These are phyloP conservation scores for Pseudorhombus dupliciocellatus DNA, from an alignment of 2,113 vertebrate genomes.

Conservation along the genomic window DNA sequence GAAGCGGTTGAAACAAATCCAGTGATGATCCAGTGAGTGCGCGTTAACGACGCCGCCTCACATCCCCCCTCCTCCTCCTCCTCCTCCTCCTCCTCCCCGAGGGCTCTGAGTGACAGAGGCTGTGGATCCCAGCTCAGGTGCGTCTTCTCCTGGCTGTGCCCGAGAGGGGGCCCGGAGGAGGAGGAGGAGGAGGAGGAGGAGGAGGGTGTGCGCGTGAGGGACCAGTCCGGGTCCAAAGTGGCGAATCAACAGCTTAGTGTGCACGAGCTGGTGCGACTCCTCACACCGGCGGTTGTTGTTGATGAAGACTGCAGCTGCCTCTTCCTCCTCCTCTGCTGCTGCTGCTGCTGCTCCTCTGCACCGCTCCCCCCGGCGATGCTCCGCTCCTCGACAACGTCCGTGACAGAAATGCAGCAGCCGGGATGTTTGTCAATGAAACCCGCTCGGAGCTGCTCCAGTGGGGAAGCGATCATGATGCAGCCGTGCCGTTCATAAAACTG, in stretches of 20 bases:
- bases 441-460: slow-evolving; percentile 33
- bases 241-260: slow-evolving; percentile 66
- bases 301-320: slow-evolving; percentile 48
- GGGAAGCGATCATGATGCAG: slow-evolving; percentile 59
- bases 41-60: slow-evolving; percentile 50
- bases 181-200: not conserved
- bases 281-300: slow-evolving; percentile 18
- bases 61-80: too few species aligned
- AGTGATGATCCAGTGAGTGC: slow-evolving; percentile 27
- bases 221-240: slow-evolving; percentile 44
- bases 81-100: too few species aligned
- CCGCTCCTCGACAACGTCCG: slow-evolving; percentile 52
- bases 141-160: slow-evolving; percentile 37
- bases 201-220: not conserved
- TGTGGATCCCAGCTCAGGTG: slow-evolving; percentile 25
- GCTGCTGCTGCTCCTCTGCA: slow-evolving; percentile 34
- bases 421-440: slow-evolving; percentile 69
- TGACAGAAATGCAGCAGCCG: slow-evolving; percentile 70
- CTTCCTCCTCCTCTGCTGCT: not conserved
- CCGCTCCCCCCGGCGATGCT: slow-evolving; percentile 42
- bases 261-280: slow-evolving; percentile 13
- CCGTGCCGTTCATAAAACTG: slow-evolving; percentile 71
- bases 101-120: slow-evolving; percentile 38
- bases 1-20: slow-evolving; percentile 48
- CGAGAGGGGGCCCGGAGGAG: slow-evolving; percentile 29